Conservation (phyloP, 2,113 vertebrate genomes). For the Oryzias javanicus region DNA sequence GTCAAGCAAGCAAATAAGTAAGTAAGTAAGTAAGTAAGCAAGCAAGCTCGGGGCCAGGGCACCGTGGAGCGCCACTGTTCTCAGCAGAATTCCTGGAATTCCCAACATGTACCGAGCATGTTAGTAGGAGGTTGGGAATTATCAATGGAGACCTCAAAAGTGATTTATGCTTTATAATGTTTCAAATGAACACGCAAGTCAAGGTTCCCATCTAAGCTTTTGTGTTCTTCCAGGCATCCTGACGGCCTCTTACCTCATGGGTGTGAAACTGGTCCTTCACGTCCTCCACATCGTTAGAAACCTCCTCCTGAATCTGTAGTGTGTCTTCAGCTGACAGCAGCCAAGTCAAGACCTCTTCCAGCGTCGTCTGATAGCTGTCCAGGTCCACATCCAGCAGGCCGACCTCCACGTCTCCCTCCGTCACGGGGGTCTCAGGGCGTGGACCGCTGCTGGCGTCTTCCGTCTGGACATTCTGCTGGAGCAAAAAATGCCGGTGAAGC, state of each 20-base stretch:
- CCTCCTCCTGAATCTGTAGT: slow-evolving; percentile 88
- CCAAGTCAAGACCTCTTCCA: slow-evolving; percentile 98
- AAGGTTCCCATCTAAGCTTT: too few relatives aligned
- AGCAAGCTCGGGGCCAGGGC: slow-evolving; percentile 35
- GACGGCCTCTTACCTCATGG: slow-evolving; percentile 83
- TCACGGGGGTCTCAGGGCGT: slow-evolving; percentile 78
- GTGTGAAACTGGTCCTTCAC: slow-evolving; percentile 97
- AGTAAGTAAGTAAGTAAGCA: too few relatives aligned
- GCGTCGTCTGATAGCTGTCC: slow-evolving; percentile 90
- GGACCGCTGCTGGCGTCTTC: slow-evolving; percentile 69
- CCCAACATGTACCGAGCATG: slow-evolving; percentile 63
- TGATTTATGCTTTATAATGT: background rate
- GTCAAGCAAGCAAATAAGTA: slow-evolving; percentile 25
- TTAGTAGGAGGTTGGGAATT: slow-evolving; percentile 20
- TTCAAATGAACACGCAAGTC: background rate
- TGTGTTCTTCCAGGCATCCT: background rate
- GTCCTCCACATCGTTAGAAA: slow-evolving; percentile 94
- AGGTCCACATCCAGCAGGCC: slow-evolving; percentile 83
- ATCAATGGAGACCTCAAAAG: slow-evolving; percentile 11
- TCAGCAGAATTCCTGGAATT: slow-evolving; percentile 71
- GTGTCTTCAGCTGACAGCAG: slow-evolving; percentile 91
- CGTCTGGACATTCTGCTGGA: slow-evolving; percentile 46
- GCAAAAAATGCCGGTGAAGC: too few relatives aligned
- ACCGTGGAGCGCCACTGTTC: slow-evolving; percentile 24
- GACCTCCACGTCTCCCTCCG: slow-evolving; percentile 83